Percentiles rank a stretch among this genome's conserved stretches.
Evolutionary conservation across 1,140 invertebrate genomes (phyloP).

Genomic region (Heliconius eleuchia): DNA sequence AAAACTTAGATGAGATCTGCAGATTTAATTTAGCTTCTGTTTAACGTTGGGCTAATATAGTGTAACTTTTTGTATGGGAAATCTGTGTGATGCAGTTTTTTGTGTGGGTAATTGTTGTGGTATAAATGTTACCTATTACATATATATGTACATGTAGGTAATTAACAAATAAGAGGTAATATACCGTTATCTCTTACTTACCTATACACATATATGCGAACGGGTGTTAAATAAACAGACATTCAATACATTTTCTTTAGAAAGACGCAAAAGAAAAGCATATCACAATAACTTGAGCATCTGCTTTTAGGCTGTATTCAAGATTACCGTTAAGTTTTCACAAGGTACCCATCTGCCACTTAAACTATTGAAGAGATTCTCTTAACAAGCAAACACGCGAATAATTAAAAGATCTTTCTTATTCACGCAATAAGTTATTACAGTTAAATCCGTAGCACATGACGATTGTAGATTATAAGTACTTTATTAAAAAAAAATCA

Average conservation of each 20-base stretch:
- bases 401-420: conserved; percentile 40
- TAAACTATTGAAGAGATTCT: conserved; percentile 14
- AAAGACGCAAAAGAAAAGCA: background rate
- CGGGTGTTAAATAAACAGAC: no score
- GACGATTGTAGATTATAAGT: conserved; percentile 33
- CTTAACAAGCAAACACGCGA: conserved; percentile 37
- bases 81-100: background rate
- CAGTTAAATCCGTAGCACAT: conserved; percentile 31
- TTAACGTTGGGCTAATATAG: conserved; percentile 18
- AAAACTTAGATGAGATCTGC: conserved; percentile 42
- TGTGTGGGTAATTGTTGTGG: background rate
- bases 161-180: no score
- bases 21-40: conserved; percentile 31
- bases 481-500: conserved; percentile 57
- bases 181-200: no score
- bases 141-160: no score
- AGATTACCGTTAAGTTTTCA: conserved; percentile 42
- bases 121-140: no score
- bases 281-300: background rate
- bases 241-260: background rate
- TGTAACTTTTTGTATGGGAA: conserved; percentile 30
- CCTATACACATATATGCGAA: no score
- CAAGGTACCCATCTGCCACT: conserved; percentile 27
- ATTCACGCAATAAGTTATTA: conserved; percentile 33
- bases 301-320: background rate